Evolutionary conservation across 2,888 invertebrate genomes (phyloP).

Genomic region (Brachyptera risi): DNA sequence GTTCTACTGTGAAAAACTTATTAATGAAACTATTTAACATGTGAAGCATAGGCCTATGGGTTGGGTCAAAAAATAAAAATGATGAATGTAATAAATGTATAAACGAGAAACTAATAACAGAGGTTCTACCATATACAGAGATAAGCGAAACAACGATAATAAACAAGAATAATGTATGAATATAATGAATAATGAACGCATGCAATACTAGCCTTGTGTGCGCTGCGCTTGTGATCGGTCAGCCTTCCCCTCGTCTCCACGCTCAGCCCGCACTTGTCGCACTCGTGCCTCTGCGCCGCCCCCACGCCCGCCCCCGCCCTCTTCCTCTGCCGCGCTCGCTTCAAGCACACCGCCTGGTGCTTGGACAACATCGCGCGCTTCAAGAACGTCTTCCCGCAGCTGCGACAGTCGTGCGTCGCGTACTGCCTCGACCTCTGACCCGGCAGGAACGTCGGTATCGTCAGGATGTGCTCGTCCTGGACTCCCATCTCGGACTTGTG

Average conservation of each 20-base stretch:
- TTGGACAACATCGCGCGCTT: conserved; percentile 46
- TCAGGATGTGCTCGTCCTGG: neutral
- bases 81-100: too few relatives aligned
- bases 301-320: conserved; percentile 50
- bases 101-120: too few relatives aligned
- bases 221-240: conserved; percentile 45
- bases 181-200: too few relatives aligned
- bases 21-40: too few relatives aligned
- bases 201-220: neutral
- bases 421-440: neutral
- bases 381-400: conserved; percentile 21
- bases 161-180: too few relatives aligned
- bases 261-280: conserved; percentile 52
- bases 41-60: too few relatives aligned
- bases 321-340: conserved; percentile 40
- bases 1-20: too few relatives aligned
- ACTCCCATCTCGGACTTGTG: neutral
- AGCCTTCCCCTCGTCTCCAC: conserved; percentile 50
- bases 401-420: neutral
- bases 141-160: too few relatives aligned
- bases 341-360: conserved; percentile 25
- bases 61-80: too few relatives aligned
- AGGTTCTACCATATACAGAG: too few relatives aligned
- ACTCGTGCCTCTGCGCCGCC: conserved; percentile 52
- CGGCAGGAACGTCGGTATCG: neutral